Base-by-base conservation (phyloP, 1,140 invertebrate genomes). In the Orussus abietinus region DNA sequence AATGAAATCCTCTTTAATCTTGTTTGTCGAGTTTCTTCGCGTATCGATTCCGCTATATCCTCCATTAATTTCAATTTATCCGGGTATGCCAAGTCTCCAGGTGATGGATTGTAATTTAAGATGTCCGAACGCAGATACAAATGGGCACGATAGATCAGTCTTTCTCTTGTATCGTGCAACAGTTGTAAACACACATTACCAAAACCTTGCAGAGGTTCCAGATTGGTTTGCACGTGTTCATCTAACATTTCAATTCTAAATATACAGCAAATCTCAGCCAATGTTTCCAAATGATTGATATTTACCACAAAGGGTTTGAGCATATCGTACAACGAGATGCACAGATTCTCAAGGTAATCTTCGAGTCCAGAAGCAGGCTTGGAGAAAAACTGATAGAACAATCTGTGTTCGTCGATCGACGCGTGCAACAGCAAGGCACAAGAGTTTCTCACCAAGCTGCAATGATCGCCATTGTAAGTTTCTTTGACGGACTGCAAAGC, bases 31-130 rank as follows among this genome's bases (percentile, higher is more conserved):
- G 50, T 61, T 28, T 72, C 71, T 28, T 72, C 64, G 19, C 70
- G 47, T 4, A 72, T 59, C 0, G 67, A 69, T 11, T 72, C 63
- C 1, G 67, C 68, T 21, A 69, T 72, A 42, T 78, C 79, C 55
- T 93, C 88, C 93, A 99, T 98, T 89, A 98, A 96, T 65, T 92
- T 82, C 12, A 99, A 73, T 69, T 98, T 96, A 56, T 97, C 90
- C 0, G 96, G 96, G 76, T 99, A 99, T 0, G 93, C 93, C 29
- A 99, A 75, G 75, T 99, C 96, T 0, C 96, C 96, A 10, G 88
- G 80, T 10, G 92, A 92, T 6, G 96, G 90, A 47, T 86, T 82
- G 64, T 92, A 94, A 43, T 84, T 82, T 15, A 89, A 70, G 50
- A 99, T 92, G 71, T 99, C 96, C 2, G 87, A 84, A 40, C 89